A percentile compares a stretch with the other conserved stretches of the same genome.
phyloP scores from a whole-genome alignment of 2,113 vertebrate species.

The Bos indicus region DNA sequence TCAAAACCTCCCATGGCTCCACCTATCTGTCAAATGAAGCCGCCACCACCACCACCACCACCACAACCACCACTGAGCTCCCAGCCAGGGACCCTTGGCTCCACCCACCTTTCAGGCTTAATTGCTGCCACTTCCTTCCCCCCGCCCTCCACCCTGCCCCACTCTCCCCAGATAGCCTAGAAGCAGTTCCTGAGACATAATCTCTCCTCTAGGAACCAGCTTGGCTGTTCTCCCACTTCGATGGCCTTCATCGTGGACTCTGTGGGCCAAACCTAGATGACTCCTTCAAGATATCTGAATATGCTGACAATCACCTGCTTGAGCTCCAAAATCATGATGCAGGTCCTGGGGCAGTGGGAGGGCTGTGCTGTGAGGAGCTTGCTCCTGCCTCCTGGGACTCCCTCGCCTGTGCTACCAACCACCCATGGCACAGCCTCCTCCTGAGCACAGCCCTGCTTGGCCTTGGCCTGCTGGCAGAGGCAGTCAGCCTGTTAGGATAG shows the following conservation, averaged over 20 bases:
- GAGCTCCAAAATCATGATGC: not conserved
- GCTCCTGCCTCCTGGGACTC: not conserved
- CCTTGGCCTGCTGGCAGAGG: not conserved
- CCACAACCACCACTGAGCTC: not conserved
- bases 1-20: not conserved
- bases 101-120: not conserved
- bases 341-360: not conserved
- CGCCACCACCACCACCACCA: not conserved
- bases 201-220: not conserved
- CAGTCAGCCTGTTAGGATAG: not conserved
- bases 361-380: not conserved
- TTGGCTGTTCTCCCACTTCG: not conserved
- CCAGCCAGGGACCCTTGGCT: not conserved
- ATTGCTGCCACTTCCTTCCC: not conserved
- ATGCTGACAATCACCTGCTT: not conserved
- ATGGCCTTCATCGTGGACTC: not conserved
- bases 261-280: not conserved
- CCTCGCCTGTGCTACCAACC: not conserved
- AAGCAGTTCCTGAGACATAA: not conserved
- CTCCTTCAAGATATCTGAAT: not conserved
- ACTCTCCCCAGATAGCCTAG: not conserved
- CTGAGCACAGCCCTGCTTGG: not conserved
- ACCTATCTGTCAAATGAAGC: not conserved
- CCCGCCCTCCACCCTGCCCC: accelerated
- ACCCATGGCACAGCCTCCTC: not conserved